Evolutionary conservation across 2,113 vertebrate genomes (phyloP).

Genomic region (Salvelinus sp.): DNA sequence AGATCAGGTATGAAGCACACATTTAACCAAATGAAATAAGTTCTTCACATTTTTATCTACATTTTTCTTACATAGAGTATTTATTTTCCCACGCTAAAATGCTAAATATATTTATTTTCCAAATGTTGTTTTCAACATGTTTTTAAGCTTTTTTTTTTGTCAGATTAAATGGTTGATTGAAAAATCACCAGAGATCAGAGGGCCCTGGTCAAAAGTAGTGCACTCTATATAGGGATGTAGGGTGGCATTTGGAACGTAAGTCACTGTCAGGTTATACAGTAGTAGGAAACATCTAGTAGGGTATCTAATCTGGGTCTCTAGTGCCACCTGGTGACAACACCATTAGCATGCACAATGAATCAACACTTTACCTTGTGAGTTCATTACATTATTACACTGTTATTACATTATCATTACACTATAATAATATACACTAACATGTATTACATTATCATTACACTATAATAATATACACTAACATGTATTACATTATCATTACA

Average conservation of each 20-base stretch:
- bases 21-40: background rate
- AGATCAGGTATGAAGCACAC: background rate
- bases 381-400: no score
- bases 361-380: no score
- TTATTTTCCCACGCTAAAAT: constrained; percentile 7
- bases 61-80: background rate
- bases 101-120: constrained; percentile 9
- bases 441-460: no score
- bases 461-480: no score
- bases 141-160: no score
- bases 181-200: no score
- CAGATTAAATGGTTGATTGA: background rate
- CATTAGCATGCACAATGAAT: background rate
- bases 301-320: background rate
- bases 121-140: background rate
- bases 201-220: no score
- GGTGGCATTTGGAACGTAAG: no score
- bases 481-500: no score
- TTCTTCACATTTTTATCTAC: background rate
- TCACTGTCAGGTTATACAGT: background rate
- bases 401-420: no score
- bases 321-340: background rate
- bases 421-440: no score
- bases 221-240: no score
- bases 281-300: background rate